A percentile compares a stretch with the other conserved stretches of the same genome.
These are phyloP conservation scores for Hemithea aestivaria DNA, from an alignment of 2,888 invertebrate genomes.

Conservation along the genomic window DNA sequence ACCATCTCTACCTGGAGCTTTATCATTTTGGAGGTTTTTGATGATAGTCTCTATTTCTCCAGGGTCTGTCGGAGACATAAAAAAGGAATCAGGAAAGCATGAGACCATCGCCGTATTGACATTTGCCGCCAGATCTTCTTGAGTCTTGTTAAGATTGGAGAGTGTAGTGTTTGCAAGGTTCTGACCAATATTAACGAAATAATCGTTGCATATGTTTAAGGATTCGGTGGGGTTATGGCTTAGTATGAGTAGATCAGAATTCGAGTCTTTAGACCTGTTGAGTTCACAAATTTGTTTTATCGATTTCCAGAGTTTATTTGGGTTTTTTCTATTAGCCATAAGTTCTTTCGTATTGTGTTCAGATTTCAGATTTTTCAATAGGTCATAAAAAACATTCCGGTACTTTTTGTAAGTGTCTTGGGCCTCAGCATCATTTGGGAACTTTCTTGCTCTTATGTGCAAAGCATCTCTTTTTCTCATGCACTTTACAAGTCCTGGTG, in stretches of 20 bases:
- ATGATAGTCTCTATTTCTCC: too few relatives aligned
- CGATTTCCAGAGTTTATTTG: neutral
- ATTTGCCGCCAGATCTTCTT: too few relatives aligned
- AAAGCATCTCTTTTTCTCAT: neutral
- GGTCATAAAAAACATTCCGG: neutral
- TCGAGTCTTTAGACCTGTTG: neutral
- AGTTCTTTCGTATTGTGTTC: neutral
- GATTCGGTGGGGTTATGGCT: neutral
- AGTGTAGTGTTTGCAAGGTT: neutral
- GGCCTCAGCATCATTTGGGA: neutral
- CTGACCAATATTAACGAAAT: neutral
- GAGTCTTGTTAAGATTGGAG: too few relatives aligned
- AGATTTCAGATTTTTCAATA: neutral
- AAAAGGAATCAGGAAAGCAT: too few relatives aligned
- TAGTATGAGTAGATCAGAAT: neutral
- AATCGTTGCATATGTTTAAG: neutral
- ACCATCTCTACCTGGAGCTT: neutral
- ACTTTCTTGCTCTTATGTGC: neutral
- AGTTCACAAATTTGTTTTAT: neutral
- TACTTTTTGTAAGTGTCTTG: neutral
- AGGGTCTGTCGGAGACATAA: too few relatives aligned
- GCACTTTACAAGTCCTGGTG: neutral
- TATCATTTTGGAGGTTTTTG: neutral
- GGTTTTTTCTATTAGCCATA: neutral
- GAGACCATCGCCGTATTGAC: too few relatives aligned